Base-by-base conservation (phyloP, 1,140 invertebrate species). In the Platorchestia sp. region DNA sequence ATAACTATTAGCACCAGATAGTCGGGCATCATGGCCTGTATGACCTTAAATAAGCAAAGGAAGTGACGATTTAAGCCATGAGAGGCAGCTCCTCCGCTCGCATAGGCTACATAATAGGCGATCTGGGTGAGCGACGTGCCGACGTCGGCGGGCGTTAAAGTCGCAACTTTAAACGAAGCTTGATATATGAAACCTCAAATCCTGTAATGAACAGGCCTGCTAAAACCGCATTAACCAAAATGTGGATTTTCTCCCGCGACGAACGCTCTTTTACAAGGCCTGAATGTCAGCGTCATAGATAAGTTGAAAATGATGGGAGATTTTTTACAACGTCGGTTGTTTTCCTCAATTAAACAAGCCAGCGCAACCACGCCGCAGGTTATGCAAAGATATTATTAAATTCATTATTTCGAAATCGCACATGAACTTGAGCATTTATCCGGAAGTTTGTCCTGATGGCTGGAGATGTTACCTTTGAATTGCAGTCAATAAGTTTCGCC, bases 41-140 rank as follows among this genome's bases (percentile, higher is more conserved):
- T 93, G 91, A 93, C 43, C 91, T 45, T 93, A 93, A 93, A 93
- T 93, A 93, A 93, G 91, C 91, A 93, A 47, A 93, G 91, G 91
- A 93, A 93, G 91, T 45, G 91, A 47, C 36, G 91, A 44, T 93
- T 93, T 93, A 93, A 93, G 45, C 91, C 40, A 45, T 93, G 43
- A 45, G 36, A 93, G 45, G 45, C 91, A 93, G 91, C 27, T 93
- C 45, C 91, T 90, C 42, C 10, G 41, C 87, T 93, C 43, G n/a
- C 45, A 47, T 47, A 40, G 91, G 91, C 91, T 44, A 45, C 40
- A 45, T n/a, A 93, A 93, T 44, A 93, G 43, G 45, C 91, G 45
- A 47, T 45, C 41, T 47, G 7, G 0, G 87, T 19, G 87, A 75
- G 59, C 59, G 27, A 89, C 87, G 87, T 89, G 87, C 41, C 87